phyloP scores from a whole-genome alignment of 2,797 vertebrate species.

The Botia almorhae region DNA sequence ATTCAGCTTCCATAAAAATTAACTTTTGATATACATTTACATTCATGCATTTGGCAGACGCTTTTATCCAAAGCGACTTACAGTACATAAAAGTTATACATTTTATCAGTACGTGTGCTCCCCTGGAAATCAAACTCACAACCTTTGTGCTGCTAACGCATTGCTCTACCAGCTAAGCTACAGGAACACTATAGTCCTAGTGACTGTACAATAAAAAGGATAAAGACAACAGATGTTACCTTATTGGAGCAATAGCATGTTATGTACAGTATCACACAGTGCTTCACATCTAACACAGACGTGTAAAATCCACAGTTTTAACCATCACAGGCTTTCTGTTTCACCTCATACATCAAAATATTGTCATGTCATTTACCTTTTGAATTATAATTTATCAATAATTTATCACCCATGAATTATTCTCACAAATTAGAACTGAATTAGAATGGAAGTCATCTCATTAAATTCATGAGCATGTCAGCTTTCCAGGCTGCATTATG shows the following conservation, averaged over 20 bases:
- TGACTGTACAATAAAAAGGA: not conserved
- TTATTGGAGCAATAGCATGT: not conserved
- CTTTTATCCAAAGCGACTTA: too few species aligned
- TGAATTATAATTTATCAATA: slow-evolving; percentile 52
- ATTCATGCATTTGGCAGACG: too few species aligned
- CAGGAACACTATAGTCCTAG: not conserved
- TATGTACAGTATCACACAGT: not conserved
- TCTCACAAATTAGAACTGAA: slow-evolving; percentile 42
- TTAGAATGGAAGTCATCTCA: slow-evolving; percentile 35
- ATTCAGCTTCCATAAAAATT: not conserved
- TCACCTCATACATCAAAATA: slow-evolving; percentile 23
- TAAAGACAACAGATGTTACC: not conserved
- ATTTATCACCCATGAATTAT: slow-evolving; percentile 55
- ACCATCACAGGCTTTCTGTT: not conserved
- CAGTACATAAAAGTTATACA: too few species aligned
- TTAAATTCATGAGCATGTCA: slow-evolving; percentile 39
- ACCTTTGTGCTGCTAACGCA: too few species aligned
- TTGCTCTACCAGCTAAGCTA: too few species aligned
- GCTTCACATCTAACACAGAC: not conserved
- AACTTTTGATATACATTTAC: not conserved
- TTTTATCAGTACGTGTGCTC: too few species aligned
- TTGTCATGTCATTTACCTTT: slow-evolving; percentile 44
- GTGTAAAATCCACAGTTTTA: not conserved
- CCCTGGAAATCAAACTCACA: too few species aligned
- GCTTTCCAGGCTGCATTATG: slow-evolving; percentile 29